These are phyloP conservation scores for Cygnus olor DNA, from an alignment of 2,797 vertebrate genomes.

Conservation along the genomic window DNA sequence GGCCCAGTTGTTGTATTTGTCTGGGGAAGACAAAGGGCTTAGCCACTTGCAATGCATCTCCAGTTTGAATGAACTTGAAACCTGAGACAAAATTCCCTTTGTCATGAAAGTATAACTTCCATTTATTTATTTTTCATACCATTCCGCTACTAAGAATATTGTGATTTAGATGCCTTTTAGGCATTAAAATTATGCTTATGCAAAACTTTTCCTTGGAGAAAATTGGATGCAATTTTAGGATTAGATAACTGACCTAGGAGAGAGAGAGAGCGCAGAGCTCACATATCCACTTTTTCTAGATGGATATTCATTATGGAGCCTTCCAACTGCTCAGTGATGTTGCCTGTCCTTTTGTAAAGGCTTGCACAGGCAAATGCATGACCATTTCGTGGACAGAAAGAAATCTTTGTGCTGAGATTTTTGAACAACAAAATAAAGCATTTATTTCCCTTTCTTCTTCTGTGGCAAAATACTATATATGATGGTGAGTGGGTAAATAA, in stretches of 20 bases:
- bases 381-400: not conserved
- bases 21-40: not conserved
- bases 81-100: not conserved
- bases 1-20: not conserved
- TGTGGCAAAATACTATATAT: not conserved
- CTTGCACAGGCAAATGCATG: not conserved
- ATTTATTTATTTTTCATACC: not conserved
- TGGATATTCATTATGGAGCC: constrained; percentile 9
- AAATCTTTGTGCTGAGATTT: not conserved
- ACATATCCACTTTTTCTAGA: constrained; percentile 10
- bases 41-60: not conserved
- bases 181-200: not conserved
- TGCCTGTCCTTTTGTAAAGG: constrained; percentile 11
- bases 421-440: not conserved
- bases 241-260: constrained; percentile 34
- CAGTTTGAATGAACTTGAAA: not conserved
- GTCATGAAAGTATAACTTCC: not conserved
- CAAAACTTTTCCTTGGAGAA: constrained; percentile 13
- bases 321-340: not conserved
- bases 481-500: not conserved
- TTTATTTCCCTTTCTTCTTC: not conserved
- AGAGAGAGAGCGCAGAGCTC: not conserved
- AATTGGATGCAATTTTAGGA: constrained; percentile 16
- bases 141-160: not conserved
- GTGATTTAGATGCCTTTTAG: not conserved